These are phyloP conservation scores for Bradypodion pumilum DNA, from an alignment of 2,797 vertebrate species.

Conservation along the genomic window DNA sequence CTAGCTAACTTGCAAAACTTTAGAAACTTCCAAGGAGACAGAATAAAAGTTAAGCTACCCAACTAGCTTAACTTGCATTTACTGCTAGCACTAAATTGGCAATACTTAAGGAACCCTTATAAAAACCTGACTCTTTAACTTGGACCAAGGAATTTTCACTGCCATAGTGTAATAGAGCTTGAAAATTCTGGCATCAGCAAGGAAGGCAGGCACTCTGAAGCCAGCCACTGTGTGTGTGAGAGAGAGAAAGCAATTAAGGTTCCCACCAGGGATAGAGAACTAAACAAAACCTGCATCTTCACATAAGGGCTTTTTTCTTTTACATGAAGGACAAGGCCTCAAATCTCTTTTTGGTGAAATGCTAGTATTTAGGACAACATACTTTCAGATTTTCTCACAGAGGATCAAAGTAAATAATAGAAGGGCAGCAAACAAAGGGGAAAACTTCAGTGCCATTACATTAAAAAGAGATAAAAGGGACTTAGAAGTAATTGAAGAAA, in stretches of 20 bases:
- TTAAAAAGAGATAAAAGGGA: conserved; percentile 81
- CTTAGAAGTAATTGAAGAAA: conserved; percentile 80
- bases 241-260: conserved; percentile 86
- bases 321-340: conserved; percentile 78
- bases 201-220: conserved; percentile 79
- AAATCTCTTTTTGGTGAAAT: conserved; percentile 82
- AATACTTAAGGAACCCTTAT: conserved; percentile 65
- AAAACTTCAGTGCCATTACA: conserved; percentile 77
- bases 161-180: conserved; percentile 83
- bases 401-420: conserved; percentile 84
- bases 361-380: conserved; percentile 84
- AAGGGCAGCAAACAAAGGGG: conserved; percentile 79
- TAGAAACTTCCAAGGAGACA: conserved; percentile 44
- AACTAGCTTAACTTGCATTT: conserved; percentile 69
- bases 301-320: conserved; percentile 83
- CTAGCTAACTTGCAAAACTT: conserved; percentile 64
- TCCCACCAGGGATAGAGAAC: conserved; percentile 83
- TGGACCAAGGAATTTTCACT: conserved; percentile 78
- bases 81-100: conserved; percentile 68
- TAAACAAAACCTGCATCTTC: conserved; percentile 82
- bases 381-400: conserved; percentile 84
- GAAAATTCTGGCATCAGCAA: conserved; percentile 83
- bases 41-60: conserved; percentile 51
- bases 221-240: conserved; percentile 83
- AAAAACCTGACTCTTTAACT: conserved; percentile 69